Evolutionary conservation across 2,113 vertebrate species (phyloP).

Genomic region (Hippocampus zosterae): DNA sequence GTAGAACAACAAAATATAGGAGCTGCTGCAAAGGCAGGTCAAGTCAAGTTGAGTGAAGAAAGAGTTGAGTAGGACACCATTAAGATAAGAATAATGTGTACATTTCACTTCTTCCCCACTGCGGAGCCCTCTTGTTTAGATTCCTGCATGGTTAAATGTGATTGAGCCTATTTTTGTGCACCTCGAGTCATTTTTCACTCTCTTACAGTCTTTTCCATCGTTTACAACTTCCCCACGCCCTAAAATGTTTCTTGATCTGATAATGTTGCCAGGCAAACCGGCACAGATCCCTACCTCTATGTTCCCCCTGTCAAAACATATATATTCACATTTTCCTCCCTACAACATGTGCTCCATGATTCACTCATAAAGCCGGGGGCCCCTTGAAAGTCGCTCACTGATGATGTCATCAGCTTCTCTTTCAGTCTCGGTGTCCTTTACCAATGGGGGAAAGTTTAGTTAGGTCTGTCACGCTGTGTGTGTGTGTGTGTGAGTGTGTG

Average conservation of each 20-base stretch:
- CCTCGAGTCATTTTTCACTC: neutral
- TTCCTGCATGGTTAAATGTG: conserved; percentile 4
- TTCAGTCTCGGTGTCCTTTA: neutral
- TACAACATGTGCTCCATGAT: neutral
- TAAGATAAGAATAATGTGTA: no score
- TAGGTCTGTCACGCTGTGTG: neutral
- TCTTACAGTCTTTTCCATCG: conserved; percentile 6
- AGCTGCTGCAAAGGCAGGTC: no score
- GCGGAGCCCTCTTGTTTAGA: neutral
- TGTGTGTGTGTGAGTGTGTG: no score
- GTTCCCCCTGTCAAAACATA: neutral
- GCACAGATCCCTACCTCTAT: neutral
- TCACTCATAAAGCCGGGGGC: neutral
- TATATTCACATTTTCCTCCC: neutral
- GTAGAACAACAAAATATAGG: no score
- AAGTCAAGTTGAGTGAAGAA: neutral
- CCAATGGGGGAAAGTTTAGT: conserved; percentile 6
- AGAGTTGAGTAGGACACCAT: neutral
- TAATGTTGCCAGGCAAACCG: neutral
- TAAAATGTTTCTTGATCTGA: neutral
- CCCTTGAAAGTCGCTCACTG: conserved; percentile 36
- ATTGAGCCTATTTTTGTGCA: conserved; percentile 10
- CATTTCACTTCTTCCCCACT: conserved; percentile 28
- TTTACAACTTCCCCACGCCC: neutral
- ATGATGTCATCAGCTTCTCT: conserved; percentile 35